Evolutionary conservation across 2,888 invertebrate genomes (phyloP).

Genomic region (Ctenicera cuprea): DNA sequence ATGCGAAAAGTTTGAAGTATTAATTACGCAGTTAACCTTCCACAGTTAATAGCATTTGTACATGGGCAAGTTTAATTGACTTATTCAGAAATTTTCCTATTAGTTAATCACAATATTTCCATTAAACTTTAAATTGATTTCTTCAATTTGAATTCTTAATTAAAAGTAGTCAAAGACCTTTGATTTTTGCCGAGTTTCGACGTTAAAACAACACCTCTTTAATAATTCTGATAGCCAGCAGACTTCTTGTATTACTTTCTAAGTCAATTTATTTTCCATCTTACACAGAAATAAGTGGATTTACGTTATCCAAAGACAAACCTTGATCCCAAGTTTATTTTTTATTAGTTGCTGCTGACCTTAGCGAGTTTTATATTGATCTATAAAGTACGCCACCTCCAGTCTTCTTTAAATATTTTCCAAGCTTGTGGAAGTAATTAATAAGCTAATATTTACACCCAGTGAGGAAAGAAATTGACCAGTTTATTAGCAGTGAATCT

Average conservation of each 20-base stretch:
- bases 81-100: constrained; percentile 6
- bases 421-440: constrained; percentile 14
- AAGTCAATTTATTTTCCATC: too few species aligned
- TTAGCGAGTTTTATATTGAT: not conserved
- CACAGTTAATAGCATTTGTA: constrained; percentile 37
- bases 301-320: too few species aligned
- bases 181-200: too few species aligned
- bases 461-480: constrained; percentile 12
- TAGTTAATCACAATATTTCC: not conserved
- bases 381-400: not conserved
- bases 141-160: too few species aligned
- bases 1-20: constrained; percentile 40
- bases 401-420: constrained; percentile 13
- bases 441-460: constrained; percentile 18
- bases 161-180: too few species aligned
- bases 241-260: too few species aligned
- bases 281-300: too few species aligned
- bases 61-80: constrained; percentile 32
- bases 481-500: constrained; percentile 22
- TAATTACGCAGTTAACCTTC: constrained; percentile 38
- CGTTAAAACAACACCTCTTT: too few species aligned
- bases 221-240: too few species aligned
- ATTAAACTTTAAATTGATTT: not conserved
- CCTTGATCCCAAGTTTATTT: not conserved
- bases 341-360: constrained; percentile 10